Percentiles rank a stretch among this genome's conserved stretches.
Evolutionary conservation across 2,113 vertebrate genomes (phyloP).

Genomic region (Psammodynastes pulverulentus): DNA sequence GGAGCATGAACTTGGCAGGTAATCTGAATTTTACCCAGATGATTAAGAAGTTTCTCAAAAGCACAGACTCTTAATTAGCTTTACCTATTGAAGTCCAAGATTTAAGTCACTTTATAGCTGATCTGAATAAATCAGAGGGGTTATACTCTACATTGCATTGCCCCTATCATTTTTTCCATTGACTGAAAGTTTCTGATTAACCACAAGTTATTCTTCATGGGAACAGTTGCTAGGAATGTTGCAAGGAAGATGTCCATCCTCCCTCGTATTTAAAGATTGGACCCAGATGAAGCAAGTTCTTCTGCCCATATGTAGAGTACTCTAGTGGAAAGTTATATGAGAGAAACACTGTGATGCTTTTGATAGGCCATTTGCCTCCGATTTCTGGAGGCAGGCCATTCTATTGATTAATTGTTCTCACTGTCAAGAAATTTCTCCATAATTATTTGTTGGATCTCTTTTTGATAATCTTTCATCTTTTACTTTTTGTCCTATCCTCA

Average conservation of each 20-base stretch:
- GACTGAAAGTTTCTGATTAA: background rate
- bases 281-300: background rate
- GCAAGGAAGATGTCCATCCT: background rate
- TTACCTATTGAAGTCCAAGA: background rate
- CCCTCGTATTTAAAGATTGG: background rate
- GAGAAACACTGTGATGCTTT: background rate
- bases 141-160: background rate
- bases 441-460: background rate
- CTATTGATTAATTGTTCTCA: background rate
- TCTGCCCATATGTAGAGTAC: background rate
- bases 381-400: background rate
- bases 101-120: background rate
- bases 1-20: background rate
- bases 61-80: background rate
- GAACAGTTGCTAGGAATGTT: background rate
- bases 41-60: background rate
- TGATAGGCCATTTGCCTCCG: background rate
- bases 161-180: background rate
- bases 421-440: background rate
- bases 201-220: background rate
- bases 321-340: background rate
- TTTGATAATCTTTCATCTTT: background rate
- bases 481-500: background rate
- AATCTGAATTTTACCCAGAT: background rate
- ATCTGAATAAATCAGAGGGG: background rate